phyloP scores from a whole-genome alignment of 2,797 vertebrate genomes.

The Sebastes hubbsi region DNA sequence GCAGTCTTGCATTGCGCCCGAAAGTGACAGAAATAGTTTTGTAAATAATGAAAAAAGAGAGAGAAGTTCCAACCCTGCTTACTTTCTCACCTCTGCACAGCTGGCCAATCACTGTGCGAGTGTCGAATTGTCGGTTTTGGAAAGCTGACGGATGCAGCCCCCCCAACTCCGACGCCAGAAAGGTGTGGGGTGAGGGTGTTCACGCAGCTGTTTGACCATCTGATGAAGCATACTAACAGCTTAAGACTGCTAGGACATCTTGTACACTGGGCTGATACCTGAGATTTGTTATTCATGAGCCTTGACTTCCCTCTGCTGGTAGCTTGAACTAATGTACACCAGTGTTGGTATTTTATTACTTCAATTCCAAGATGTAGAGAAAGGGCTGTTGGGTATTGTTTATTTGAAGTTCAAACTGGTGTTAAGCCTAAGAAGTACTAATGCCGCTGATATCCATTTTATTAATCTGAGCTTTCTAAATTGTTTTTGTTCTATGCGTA shows the following conservation, averaged over 20 bases:
- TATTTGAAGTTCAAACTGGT: not conserved
- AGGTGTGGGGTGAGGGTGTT: not conserved
- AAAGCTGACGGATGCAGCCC: not conserved
- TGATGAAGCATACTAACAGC: not conserved
- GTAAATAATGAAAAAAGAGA: not conserved
- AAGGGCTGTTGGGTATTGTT: not conserved
- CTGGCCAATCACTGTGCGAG: not conserved
- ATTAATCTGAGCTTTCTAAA: not conserved
- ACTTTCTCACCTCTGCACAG: not conserved
- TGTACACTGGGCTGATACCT: not conserved
- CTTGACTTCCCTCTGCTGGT: conserved; percentile 57
- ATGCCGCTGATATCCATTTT: not conserved
- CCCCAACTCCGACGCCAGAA: not conserved
- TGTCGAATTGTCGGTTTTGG: not conserved
- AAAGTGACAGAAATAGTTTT: not conserved
- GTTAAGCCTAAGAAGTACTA: not conserved
- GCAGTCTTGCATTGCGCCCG: not conserved
- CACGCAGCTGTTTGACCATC: not conserved
- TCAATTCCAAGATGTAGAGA: not conserved
- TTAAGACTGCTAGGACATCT: conserved; percentile 20
- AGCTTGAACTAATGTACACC: not conserved
- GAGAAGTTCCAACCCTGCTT: not conserved
- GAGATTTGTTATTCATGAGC: not conserved
- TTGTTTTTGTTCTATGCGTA: not conserved
- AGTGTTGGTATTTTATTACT: not conserved